These are phyloP conservation scores for Puffinus mauretanicus DNA, from an alignment of 2,113 vertebrate species.

Conservation along the genomic window DNA sequence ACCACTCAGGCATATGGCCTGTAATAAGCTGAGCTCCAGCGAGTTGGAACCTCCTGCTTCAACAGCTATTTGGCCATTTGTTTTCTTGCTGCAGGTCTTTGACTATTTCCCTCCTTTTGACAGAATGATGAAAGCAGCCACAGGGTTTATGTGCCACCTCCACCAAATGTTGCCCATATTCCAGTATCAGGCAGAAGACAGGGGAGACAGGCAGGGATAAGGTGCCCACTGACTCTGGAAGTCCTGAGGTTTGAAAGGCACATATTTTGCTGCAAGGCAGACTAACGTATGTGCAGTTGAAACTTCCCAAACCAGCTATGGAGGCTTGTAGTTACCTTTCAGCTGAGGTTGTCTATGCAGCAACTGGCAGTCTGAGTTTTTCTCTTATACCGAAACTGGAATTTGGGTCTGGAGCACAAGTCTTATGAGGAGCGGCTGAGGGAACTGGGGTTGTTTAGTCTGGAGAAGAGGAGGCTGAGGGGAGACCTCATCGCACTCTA, in stretches of 20 bases:
- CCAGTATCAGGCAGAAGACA: background rate
- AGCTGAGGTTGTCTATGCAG: background rate
- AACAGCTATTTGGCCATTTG: conserved; percentile 27
- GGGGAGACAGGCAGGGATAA: background rate
- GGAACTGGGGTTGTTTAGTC: too few species aligned
- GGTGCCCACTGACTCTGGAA: background rate
- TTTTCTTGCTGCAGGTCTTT: conserved; percentile 32
- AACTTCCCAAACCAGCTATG: background rate
- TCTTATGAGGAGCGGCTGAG: too few species aligned
- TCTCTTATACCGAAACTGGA: background rate
- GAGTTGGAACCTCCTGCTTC: conserved; percentile 24
- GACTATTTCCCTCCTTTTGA: conserved; percentile 17
- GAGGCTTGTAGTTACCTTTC: background rate
- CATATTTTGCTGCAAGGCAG: background rate
- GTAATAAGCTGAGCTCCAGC: background rate
- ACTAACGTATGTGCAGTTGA: accelerated
- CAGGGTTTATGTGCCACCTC: background rate
- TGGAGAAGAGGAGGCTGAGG: too few species aligned
- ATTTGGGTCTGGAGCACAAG: too few species aligned
- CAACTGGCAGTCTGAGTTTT: background rate
- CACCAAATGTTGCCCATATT: background rate
- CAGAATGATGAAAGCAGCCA: conserved; percentile 18
- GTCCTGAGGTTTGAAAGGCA: background rate
- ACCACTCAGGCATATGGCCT: conserved; percentile 35
- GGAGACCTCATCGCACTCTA: too few species aligned